Evolutionary conservation across 2,113 vertebrate species (phyloP), one percentile per base, ranked within the genome.

Genomic region (Podiceps cristatus): DNA sequence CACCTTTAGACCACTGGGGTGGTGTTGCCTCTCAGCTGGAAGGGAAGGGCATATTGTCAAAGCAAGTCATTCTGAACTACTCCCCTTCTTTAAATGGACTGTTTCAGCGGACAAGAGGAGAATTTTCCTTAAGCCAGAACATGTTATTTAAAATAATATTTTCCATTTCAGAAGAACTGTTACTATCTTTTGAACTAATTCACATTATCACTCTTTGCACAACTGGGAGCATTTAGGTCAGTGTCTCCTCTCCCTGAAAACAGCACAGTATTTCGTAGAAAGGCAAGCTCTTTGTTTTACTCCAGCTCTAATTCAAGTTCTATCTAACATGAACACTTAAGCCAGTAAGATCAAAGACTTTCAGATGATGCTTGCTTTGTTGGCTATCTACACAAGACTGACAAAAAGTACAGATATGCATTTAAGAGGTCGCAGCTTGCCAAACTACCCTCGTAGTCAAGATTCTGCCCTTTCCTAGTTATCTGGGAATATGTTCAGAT

Each of bases 371-470:
- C 45, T 56, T 40, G 27, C 29, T 72, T 55, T 72, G 37, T 14
- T 66, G 23, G 33, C 33, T 40, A 77, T 37, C 44, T 31, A 28
- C 9, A 35, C 33, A 76, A 35, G 50, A 47, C 37, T 71, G 56
- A 20, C 2, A 52, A 23, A 24, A 52, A 40, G 9, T 7, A 44
- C 0, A 52, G n/a, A 59, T 9, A 37, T 0, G 5, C 16, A 44
- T 44, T 66, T 47, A 37, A 73, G 53, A 91, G 40, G 27, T 78
- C 8, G 13, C 5, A 45, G 23, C 18, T 83, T 87, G 64, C 45
- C 58, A 47, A 58, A 77, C 53, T 28, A 42, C 19, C 42, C 5
- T 40, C 33, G 29, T 40, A 23, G 20, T 72, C 40, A 55, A n/a
- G 15, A 53, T 35, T 33, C 20, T 49, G 58, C 64, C 45, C 25